Conservation (phyloP, 2,888 invertebrate species). For the Epinotia bilunana region DNA sequence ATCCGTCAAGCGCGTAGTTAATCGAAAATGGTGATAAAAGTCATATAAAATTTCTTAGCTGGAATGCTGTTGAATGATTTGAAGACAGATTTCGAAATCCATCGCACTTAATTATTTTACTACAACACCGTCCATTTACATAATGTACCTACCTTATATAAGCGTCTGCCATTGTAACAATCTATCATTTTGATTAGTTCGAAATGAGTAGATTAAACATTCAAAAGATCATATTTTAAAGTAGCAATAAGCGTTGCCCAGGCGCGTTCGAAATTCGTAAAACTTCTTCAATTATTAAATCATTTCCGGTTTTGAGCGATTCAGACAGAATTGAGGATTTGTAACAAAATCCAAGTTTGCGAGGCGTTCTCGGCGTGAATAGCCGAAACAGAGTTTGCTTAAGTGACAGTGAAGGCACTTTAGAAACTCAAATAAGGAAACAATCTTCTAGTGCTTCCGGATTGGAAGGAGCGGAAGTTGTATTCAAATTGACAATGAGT, state of each 20-base stretch:
- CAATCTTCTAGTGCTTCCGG: conserved; percentile 32
- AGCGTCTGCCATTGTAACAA: no score
- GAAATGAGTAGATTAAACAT: background rate
- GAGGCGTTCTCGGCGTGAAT: conserved; percentile 10
- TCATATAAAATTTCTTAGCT: no score
- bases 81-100: no score
- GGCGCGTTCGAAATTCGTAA: background rate
- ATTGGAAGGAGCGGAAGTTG: conserved; percentile 4
- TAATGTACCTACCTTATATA: no score
- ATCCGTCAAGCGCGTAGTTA: no score
- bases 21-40: no score
- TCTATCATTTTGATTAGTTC: no score
- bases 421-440: conserved; percentile 12
- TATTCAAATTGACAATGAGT: background rate
- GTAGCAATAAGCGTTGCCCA: background rate
- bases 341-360: conserved; percentile 2
- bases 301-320: background rate
- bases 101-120: no score
- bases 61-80: no score
- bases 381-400: conserved; percentile 10
- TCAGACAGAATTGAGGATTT: conserved; percentile 7
- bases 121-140: no score
- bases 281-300: conserved; percentile 1
- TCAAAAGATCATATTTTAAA: background rate
- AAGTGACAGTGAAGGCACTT: conserved; percentile 22